Evolutionary conservation across 2,888 invertebrate genomes (phyloP), one percentile per base, ranked within the genome.

Genomic region (Gymnoscelis rufifasciata): DNA sequence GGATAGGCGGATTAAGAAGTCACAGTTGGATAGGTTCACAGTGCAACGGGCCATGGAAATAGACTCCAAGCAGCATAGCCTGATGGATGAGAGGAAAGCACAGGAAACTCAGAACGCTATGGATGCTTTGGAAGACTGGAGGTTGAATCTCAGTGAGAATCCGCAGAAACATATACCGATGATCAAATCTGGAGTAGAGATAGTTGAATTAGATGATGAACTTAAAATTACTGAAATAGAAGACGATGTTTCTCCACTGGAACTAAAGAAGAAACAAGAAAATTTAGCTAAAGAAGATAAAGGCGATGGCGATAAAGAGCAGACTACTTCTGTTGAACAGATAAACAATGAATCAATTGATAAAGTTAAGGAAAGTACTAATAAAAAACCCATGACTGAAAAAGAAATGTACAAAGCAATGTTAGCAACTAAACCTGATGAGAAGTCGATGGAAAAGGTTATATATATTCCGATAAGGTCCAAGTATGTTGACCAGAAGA

Each of bases 51-150:
- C 88, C 6, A 88, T 89, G 81, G 80, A 82, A n/a, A 76, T 87
- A 49, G 89, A 89, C 43, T 69, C 58, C 0, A 77, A 79, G 54
- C 90, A 90, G 36, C 89, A 92, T 51, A 74, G 89, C 29, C 66
- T 90, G 54, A 94, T 95, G 77, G 91, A 93, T 47, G 70, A 79
- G 0, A 87, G 92, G 37, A 91, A 91, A 65, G 89, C 92, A 54
- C 68, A 73, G 0, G 92, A 93, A 68, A 89, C 91, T 54, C 78
- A 84, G 36, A 88, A 88, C 64, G 93, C 93, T 1, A 91, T 93
- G 83, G 83, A 89, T 0, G 91, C 93, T 53, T 75, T 94, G 30
- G 91, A 93, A 64, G 79, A 89, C 43, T 93, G 91, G 91, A 82
- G 89, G 58, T 59, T 64, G 2, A 66, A 67, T 30, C 55, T 64